phyloP scores from a whole-genome alignment of 2,797 vertebrate genomes.

The Momotus momota region DNA sequence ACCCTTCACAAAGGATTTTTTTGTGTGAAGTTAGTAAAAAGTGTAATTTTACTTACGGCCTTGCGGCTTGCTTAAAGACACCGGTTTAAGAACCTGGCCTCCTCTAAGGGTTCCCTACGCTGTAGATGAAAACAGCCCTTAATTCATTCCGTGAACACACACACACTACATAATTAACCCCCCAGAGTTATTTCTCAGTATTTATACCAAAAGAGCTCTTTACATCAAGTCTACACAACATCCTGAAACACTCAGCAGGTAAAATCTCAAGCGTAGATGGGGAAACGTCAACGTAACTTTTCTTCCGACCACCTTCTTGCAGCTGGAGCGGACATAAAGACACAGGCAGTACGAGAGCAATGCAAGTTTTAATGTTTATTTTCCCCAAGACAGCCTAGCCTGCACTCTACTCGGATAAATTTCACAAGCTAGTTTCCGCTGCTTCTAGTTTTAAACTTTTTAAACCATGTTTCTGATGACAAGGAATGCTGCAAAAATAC shows the following conservation, averaged over 20 bases:
- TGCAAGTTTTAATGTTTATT: constrained; percentile 96
- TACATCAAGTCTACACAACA: background rate
- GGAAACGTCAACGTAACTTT: background rate
- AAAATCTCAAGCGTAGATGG: background rate
- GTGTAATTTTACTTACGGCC: rapidly evolving
- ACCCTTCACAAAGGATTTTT: rapidly evolving
- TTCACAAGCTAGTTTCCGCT: constrained; percentile 89
- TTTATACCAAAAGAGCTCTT: background rate
- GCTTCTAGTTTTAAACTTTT: constrained; percentile 88
- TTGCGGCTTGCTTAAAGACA: background rate
- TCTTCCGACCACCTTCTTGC: rapidly evolving
- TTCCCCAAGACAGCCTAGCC: constrained; percentile 96
- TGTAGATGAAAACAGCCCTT: too few relatives aligned
- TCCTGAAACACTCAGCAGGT: rapidly evolving
- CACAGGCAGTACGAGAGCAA: background rate
- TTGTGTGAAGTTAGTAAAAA: rapidly evolving
- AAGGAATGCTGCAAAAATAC: constrained; percentile 98
- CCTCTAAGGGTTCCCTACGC: background rate
- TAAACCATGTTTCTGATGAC: constrained; percentile 96
- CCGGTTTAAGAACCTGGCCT: background rate
- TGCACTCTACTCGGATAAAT: constrained; percentile 88
- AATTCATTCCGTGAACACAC: too few relatives aligned
- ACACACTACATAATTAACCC: too few relatives aligned
- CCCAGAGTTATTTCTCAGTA: too few relatives aligned
- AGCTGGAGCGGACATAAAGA: background rate